These are phyloP conservation scores for Calcarius lapponicus DNA, from an alignment of 2,797 vertebrate species.

Conservation along the genomic window DNA sequence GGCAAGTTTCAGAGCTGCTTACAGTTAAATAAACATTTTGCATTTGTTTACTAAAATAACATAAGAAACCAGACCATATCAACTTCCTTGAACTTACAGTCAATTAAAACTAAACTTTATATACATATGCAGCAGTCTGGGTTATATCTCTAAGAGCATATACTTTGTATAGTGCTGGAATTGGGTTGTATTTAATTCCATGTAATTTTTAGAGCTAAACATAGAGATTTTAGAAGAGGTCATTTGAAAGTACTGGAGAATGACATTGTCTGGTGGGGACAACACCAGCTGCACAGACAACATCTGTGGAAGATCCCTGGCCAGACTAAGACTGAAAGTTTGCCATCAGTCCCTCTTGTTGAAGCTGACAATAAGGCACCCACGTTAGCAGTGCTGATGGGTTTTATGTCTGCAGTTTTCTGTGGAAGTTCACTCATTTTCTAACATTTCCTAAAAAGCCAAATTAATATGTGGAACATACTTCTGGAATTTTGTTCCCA, in stretches of 20 bases:
- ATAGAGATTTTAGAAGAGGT: not conserved
- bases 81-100: not conserved
- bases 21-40: conserved; percentile 19
- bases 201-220: not conserved
- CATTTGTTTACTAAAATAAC: conserved; percentile 33
- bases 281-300: not conserved
- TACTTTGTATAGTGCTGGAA: not conserved
- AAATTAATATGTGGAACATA: not conserved
- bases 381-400: not conserved
- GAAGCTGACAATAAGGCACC: not conserved
- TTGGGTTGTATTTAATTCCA: not conserved
- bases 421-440: not conserved
- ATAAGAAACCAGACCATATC: not conserved
- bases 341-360: not conserved
- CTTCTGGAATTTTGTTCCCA: not conserved
- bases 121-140: not conserved
- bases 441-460: not conserved
- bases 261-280: not conserved
- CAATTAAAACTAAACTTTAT: not conserved
- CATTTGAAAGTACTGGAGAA: not conserved
- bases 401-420: not conserved
- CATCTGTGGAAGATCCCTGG: not conserved
- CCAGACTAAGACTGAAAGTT: not conserved
- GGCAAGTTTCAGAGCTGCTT: not conserved
- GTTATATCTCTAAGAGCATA: not conserved